These are phyloP conservation scores for Melanotaenia parkinsoni DNA, from an alignment of 2,797 vertebrate species.

Conservation along the genomic window DNA sequence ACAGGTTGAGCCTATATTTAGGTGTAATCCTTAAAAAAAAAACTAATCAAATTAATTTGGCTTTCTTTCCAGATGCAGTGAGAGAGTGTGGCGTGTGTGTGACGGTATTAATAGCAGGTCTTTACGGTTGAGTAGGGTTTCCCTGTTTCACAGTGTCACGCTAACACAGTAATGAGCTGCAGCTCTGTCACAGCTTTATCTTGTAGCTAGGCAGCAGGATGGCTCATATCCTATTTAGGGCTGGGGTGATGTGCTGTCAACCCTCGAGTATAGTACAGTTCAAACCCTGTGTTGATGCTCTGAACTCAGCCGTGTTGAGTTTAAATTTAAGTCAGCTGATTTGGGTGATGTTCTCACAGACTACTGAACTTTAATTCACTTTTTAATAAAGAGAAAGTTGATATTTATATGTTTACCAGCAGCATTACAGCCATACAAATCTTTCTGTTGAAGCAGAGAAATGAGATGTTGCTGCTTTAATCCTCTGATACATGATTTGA, in stretches of 20 bases:
- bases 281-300: conserved; percentile 7
- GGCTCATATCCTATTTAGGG: conserved; percentile 10
- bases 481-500: background rate
- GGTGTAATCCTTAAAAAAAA: conserved; percentile 5
- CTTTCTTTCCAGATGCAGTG: conserved; percentile 48
- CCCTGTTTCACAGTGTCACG: conserved; percentile 39
- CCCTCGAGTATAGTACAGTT: background rate
- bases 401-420: background rate
- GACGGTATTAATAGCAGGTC: conserved; percentile 56
- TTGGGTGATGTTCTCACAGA: background rate
- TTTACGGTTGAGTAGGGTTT: conserved; percentile 41
- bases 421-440: background rate
- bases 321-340: background rate
- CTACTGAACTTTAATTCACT: background rate
- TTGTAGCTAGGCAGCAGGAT: background rate
- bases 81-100: conserved; percentile 26
- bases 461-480: background rate
- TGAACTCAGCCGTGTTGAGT: background rate
- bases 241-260: background rate
- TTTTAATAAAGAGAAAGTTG: background rate
- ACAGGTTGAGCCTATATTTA: conserved; percentile 16
- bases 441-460: background rate
- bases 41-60: conserved; percentile 44
- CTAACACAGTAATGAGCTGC: conserved; percentile 54
- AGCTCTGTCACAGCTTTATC: conserved; percentile 18